Percentiles rank a stretch among this genome's conserved stretches.
phyloP scores from a whole-genome alignment of 64 coral and sea anemone species.

The Montipora sp. region DNA sequence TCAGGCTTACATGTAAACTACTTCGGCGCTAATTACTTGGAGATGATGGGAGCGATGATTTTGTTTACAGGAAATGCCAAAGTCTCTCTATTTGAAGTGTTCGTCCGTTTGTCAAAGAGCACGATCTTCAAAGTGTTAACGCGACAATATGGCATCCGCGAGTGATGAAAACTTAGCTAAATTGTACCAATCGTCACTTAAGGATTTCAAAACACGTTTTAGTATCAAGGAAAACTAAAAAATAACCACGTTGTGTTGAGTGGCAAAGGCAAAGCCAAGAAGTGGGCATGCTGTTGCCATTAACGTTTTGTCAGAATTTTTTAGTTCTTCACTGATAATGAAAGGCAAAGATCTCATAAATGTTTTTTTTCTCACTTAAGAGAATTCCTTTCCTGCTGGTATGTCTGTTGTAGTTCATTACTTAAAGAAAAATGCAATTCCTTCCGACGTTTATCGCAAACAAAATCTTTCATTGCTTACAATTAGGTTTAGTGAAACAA shows the following conservation, averaged over 20 bases:
- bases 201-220: not conserved
- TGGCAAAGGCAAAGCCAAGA: not conserved
- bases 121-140: not conserved
- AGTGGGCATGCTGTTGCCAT: too few species aligned
- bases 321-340: not conserved
- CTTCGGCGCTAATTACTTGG: constrained; percentile 22
- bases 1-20: constrained; percentile 48
- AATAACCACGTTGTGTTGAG: not conserved
- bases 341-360: not conserved
- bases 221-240: not conserved
- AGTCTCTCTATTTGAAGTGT: constrained; percentile 45
- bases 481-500: constrained; percentile 14
- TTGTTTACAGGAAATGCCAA: constrained; percentile 55
- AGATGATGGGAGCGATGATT: constrained; percentile 8
- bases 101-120: not conserved
- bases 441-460: constrained; percentile 15
- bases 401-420: not conserved
- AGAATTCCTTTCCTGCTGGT: not conserved
- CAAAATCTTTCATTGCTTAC: constrained; percentile 16
- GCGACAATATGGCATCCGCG: not conserved
- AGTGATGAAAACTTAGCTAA: not conserved
- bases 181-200: not conserved
- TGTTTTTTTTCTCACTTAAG: not conserved
- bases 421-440: not conserved
- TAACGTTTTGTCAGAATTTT: too few species aligned